These are phyloP conservation scores for Pecten maximus DNA, from an alignment of 2,888 invertebrate genomes.

Conservation along the genomic window DNA sequence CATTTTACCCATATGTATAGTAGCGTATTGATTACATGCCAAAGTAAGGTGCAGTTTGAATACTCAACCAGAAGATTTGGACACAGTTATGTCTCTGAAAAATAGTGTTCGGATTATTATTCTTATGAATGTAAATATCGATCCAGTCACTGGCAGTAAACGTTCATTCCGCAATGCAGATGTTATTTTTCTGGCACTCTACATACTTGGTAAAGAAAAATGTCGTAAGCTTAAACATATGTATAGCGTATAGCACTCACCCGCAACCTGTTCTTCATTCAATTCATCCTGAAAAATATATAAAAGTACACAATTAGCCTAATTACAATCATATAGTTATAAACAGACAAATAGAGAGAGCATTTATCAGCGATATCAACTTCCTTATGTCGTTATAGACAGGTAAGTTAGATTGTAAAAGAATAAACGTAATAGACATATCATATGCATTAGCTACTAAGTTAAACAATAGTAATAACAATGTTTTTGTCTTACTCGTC, in stretches of 20 bases:
- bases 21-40: neutral
- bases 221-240: neutral
- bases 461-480: too few relatives aligned
- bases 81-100: neutral
- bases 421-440: too few relatives aligned
- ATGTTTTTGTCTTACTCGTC: neutral
- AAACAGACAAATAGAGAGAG: neutral
- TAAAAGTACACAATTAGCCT: neutral
- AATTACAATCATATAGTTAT: neutral
- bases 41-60: neutral
- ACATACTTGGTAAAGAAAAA: neutral
- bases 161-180: neutral
- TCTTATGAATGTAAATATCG: neutral
- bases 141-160: neutral
- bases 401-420: too few relatives aligned
- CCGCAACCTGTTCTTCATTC: neutral
- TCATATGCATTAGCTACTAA: too few relatives aligned
- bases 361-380: too few relatives aligned
- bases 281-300: neutral
- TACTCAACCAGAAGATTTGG: neutral
- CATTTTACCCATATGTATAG: neutral
- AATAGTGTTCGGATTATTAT: neutral
- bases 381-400: too few relatives aligned
- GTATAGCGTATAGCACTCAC: neutral
- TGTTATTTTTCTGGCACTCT: neutral